phyloP scores from a whole-genome alignment of 2,113 vertebrate genomes.

The Balaenoptera acutorostrata region DNA sequence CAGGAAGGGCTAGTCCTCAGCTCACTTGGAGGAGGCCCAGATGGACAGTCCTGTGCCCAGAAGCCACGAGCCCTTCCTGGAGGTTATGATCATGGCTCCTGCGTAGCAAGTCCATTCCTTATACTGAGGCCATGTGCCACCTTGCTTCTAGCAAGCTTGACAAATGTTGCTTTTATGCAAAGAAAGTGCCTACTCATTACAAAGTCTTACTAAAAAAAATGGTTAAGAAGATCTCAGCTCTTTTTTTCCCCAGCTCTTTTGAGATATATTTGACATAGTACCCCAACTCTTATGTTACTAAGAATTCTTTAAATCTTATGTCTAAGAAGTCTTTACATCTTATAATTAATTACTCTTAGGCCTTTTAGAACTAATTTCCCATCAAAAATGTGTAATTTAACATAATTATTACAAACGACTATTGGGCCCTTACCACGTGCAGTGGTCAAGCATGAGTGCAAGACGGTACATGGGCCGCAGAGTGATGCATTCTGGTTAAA shows the following conservation, averaged over 20 bases:
- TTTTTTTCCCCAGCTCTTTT: background rate
- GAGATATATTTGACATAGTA: background rate
- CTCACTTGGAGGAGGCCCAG: too few relatives aligned
- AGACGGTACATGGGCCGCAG: too few relatives aligned
- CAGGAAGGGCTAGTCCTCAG: background rate
- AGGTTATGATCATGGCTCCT: too few relatives aligned
- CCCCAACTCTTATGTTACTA: background rate
- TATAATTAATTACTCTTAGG: background rate
- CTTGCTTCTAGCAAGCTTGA: background rate
- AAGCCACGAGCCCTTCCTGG: background rate
- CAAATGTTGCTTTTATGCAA: background rate
- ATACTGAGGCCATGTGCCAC: background rate
- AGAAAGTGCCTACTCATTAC: background rate
- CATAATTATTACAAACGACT: background rate
- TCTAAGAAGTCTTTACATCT: background rate
- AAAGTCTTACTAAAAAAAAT: background rate
- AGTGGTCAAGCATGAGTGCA: too few relatives aligned
- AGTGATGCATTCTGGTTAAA: background rate
- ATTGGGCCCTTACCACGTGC: background rate
- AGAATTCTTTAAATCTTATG: background rate
- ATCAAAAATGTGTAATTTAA: background rate
- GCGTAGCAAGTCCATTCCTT: background rate
- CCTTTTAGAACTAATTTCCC: background rate
- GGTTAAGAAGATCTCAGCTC: background rate
- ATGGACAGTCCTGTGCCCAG: background rate